Base-by-base conservation (phyloP, 2,113 vertebrate genomes). In the Deroptyus accipitrinus region DNA sequence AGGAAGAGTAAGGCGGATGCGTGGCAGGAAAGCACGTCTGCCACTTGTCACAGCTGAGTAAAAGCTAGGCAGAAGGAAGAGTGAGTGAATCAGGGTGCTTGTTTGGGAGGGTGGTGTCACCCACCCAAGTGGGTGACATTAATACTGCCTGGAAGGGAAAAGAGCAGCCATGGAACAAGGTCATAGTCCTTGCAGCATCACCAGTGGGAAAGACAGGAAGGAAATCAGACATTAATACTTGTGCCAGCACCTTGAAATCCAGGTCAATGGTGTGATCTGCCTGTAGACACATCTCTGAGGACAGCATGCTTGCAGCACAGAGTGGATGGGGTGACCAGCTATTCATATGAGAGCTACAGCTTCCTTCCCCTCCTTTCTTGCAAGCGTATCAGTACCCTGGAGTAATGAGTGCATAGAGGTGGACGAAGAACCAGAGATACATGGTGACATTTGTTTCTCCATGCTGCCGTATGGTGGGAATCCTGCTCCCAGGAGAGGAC, bases 221-320 rank as follows among this genome's bases (percentile, higher is more conserved):
- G 76, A 86, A 81, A 67, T 30, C 18, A 70, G 37, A n/a, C 64
- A 13, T 22, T 70, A 70, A 63, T 19, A 16, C 41, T 48, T 81
- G 57, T 48, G 42, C 67, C 41, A 90, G 27, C 52, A 27, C 24
- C 66, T 41, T 12, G 35, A 69, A 66, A 62, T 2, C 9, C 27
- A 51, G 55, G 18, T 59, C 4, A 2, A 4, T 39, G 54, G 11
- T 8, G 13, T 61, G 54, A 61, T 62, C 2, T 31, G 14, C 13
- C 35, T 63, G 13, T 2, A 11, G 51, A 64, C 5, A 63, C 51
- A 46, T 2, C 11, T 16, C 41, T 1, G 2, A 52, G 76, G 49
- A 83, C 46, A 46, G 16, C 0, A 0, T 37, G 28, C 49, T 63
- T n/a, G 64, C 39, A 46, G 44, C n/a, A 67, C 0, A 0, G 20